A percentile compares a stretch with the other conserved stretches of the same genome.
Conservation (phyloP, 2,888 invertebrate species). For the Philonicus albiceps region DNA sequence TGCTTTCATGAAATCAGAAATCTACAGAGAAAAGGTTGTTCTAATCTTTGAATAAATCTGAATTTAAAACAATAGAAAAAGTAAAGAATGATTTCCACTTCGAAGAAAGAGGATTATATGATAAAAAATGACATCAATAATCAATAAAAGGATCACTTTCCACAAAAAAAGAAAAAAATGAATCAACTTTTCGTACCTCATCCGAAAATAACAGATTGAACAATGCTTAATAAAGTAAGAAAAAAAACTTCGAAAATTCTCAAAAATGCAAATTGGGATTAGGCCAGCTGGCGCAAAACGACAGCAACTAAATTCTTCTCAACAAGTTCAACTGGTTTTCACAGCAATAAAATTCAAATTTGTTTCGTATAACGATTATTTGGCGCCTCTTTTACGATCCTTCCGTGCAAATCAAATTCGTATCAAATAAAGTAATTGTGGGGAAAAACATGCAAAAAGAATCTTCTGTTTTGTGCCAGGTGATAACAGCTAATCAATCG, state of each 20-base stretch:
- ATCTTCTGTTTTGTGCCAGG: not conserved
- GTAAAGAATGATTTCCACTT: not conserved
- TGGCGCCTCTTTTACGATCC: constrained; percentile 39
- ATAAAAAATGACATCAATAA: not conserved
- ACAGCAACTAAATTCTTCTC: not conserved
- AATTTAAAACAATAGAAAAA: not conserved
- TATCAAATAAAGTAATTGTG: not conserved
- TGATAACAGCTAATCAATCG: not conserved
- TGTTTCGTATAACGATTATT: constrained; percentile 16
- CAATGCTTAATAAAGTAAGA: not conserved
- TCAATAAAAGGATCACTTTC: not conserved
- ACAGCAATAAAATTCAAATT: constrained; percentile 10
- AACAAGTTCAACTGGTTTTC: constrained; percentile 24
- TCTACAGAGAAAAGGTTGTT: not conserved
- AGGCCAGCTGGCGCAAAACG: not conserved
- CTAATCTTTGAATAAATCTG: not conserved
- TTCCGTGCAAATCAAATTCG: constrained; percentile 2
- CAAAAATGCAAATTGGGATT: constrained; percentile 27
- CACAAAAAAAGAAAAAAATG: not conserved
- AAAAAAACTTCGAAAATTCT: not conserved
- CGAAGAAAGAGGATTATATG: not conserved
- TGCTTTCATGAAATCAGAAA: not conserved
- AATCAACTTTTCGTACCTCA: not conserved
- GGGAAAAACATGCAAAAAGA: not conserved
- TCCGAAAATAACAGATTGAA: not conserved